Evolutionary conservation across 2,113 vertebrate species (phyloP), one percentile per base, ranked within the genome.

Genomic region (Neolamprologus sp.): DNA sequence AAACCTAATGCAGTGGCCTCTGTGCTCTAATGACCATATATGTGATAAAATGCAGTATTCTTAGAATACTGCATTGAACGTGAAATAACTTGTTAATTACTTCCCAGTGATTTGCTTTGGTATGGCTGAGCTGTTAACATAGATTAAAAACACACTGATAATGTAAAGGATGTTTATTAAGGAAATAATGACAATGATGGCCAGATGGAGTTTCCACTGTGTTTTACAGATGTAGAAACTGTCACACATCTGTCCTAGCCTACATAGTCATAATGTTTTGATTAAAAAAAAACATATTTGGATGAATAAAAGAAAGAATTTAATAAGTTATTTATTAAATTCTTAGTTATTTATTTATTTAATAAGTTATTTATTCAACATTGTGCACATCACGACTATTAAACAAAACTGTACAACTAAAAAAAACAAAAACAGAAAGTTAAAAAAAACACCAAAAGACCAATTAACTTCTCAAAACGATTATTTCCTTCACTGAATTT

Each of bases 111-210:
- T 63, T 63, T 33, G 58, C 0, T 63, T 63, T 63, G 28, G 28
- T 63, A 33, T 1, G 1, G 58, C 0, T 0, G 58, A 63, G 5
- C 16, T 19, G 58, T 33, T 63, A 63, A 63, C 58, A 60, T 19
- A 33, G 28, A 19, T 63, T 19, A 63, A 63, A 60, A 63, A 19
- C 28, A 19, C 58, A 33, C 0, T 19, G 16, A 33, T 60, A 60
- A 0, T 0, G 17, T 63, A 63, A 21, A 65, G 1, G 6, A 35
- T 65, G 17, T n/a, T n/a, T 65, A 35, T 12, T 37, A 0, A 65
- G 60, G 10, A 37, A 13, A 37, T 65, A 65, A 65, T 19, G 16
- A 63, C 16, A 65, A n/a, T 0, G 9, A 60, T 0, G 57, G 3
- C 57, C 1, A 60, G 57, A 33, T 19, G 28, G 57, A 35, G 2